Conservation (phyloP, 2,797 vertebrate species). For the Brachyalestes nurse region DNA sequence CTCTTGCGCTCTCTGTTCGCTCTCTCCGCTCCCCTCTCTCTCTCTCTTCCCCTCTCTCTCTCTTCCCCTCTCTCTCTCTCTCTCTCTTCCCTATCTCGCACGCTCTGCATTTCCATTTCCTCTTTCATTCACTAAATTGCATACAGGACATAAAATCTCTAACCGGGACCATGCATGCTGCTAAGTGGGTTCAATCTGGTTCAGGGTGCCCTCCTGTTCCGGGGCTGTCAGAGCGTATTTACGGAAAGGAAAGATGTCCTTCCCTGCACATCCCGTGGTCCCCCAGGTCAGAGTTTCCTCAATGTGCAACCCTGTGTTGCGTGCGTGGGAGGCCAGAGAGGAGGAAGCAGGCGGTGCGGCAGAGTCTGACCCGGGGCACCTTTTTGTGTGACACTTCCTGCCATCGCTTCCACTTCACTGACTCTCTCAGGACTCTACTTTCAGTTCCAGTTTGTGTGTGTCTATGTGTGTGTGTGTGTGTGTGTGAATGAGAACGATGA, state of each 20-base stretch:
- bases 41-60: neutral
- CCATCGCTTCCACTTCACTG: slow-evolving; percentile 56
- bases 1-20: too few species aligned
- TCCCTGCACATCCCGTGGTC: slow-evolving; percentile 54
- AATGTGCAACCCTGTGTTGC: slow-evolving; percentile 59
- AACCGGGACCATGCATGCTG: neutral
- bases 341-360: slow-evolving; percentile 44
- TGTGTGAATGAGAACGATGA: slow-evolving; percentile 3
- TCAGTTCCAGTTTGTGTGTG: slow-evolving; percentile 8
- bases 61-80: neutral
- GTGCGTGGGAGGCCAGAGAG: slow-evolving; percentile 49
- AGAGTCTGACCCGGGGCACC: slow-evolving; percentile 60
- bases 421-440: slow-evolving; percentile 36
- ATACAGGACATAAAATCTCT: slow-evolving; percentile 24
- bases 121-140: slow-evolving; percentile 56
- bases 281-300: slow-evolving; percentile 60
- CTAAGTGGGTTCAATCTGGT: slow-evolving; percentile 1
- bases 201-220: slow-evolving; percentile 17
- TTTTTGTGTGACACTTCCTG: slow-evolving; percentile 62
- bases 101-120: slow-evolving; percentile 22
- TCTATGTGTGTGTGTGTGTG: slow-evolving; percentile 25
- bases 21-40: too few species aligned
- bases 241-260: slow-evolving; percentile 26
- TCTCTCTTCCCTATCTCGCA: neutral
- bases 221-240: neutral